These are phyloP conservation scores for Dolichomitus sp. DNA, from an alignment of 2,888 invertebrate genomes.

Conservation along the genomic window DNA sequence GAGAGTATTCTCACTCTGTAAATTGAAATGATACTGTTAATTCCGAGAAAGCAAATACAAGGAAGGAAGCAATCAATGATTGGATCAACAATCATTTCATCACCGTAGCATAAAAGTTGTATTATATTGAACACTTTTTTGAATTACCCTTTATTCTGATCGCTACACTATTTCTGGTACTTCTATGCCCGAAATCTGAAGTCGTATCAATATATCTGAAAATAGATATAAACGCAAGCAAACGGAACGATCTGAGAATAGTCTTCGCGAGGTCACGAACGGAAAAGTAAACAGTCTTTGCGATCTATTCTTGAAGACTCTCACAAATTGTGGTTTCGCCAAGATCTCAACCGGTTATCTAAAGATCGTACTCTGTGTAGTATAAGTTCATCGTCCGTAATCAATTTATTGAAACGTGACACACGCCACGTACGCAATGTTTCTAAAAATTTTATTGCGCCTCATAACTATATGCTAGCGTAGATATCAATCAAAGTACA, in stretches of 20 bases:
- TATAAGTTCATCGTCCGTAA: conserved; percentile 23
- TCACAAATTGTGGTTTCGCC: background rate
- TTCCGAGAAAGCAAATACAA: conserved; percentile 37
- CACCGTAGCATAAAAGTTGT: background rate
- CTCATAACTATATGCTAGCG: conserved; percentile 47
- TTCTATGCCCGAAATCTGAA: background rate
- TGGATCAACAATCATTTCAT: conserved; percentile 24
- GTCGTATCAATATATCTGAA: conserved; percentile 8
- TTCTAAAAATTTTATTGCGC: conserved; percentile 43
- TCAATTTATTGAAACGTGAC: conserved; percentile 33
- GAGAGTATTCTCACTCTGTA: conserved; percentile 39
- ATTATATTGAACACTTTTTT: background rate
- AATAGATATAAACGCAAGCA: conserved; percentile 1
- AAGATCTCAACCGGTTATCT: conserved; percentile 12
- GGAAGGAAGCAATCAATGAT: conserved; percentile 38
- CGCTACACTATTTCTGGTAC: conserved; percentile 21
- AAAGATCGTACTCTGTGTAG: background rate
- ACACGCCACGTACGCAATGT: conserved; percentile 41
- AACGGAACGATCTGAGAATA: conserved; percentile 9
- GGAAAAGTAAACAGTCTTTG: conserved; percentile 28
- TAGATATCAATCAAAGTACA: conserved; percentile 36
- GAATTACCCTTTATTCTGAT: background rate
- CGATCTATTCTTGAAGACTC: conserved; percentile 14
- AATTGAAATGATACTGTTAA: conserved; percentile 41
- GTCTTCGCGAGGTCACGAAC: conserved; percentile 33